Evolutionary conservation across 1,140 invertebrate genomes (phyloP), one percentile per base, ranked within the genome.

Genomic region (Drosophila bipectinata): DNA sequence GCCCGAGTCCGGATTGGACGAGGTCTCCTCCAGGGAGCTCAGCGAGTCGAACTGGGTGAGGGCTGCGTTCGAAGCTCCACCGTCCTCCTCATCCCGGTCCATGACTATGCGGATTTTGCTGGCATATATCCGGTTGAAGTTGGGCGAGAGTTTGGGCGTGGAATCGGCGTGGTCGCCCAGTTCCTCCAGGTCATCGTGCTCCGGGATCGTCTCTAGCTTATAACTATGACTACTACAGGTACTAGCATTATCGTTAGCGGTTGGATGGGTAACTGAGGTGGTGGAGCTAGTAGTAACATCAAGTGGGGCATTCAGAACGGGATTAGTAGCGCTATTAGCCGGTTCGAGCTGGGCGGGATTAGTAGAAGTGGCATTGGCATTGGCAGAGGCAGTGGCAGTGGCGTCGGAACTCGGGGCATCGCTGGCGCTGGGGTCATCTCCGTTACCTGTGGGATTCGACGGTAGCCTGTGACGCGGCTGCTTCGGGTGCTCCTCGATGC

Each of bases 191-290:
- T 75, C 75, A 5, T 82, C 79, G 7, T 10, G 62, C 47, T 91
- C 90, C n/a, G 72, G 85, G 57, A 91, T 91, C 53, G 90, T 89
- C 64, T 80, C 90, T 75, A 91, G 72, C 77, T 90, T 91, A 91
- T 48, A 79, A 90, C 64, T 89, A 90, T 77, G 67, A 77, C 75
- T 89, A 85, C 79, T 89, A 66, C 72, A 83, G 64, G 67, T 80
- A 59, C 81, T 84, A 74, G 80, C 62, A 53, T 45, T 68, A 51
- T 79, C 80, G 58, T 82, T 77, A 79, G 66, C 69, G 72, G 79
- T 57, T 69, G 55, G 41, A 57, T 68, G 64, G 63, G 61, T 64
- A 51, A 8, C 32, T 41, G 55, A 49, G 66, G 18, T 68, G 61
- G 26, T 49, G 55, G 56, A 60, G 74, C 44, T 77, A 48, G 77